Base-by-base conservation (phyloP, 2,113 vertebrate species). In the Regulus satrapa region DNA sequence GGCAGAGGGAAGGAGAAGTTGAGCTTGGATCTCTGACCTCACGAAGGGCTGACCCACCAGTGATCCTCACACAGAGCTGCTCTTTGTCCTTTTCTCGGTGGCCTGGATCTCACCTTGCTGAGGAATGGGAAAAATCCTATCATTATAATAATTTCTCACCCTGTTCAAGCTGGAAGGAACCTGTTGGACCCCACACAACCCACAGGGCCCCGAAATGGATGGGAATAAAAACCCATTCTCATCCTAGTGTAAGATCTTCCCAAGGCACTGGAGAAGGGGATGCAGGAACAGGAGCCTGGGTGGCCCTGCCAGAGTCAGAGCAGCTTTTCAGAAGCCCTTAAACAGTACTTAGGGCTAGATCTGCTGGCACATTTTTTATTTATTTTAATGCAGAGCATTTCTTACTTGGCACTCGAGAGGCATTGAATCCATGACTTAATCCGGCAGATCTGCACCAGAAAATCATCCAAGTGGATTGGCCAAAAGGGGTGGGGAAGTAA, bases 381-480 rank as follows among this genome's bases (percentile, higher is more conserved):
- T 72, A 43, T 89, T 89, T 91, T 59, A 78, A 51, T 32, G 62
- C 4, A 2, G 68, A 85, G 66, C 54, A 45, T 64, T 89, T 88
- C 23, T 92, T 91, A 78, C 87, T 94, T 93, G 91, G 91, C 92
- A 64, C 59, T 40, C 64, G 10, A 7, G 64, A 85, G 43, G 55
- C 54, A 55, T 77, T 54, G 63, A 49, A 94, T 83, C 88, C 76
- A 38, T 61, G 26, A 84, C 79, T 86, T 96, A 93, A 95, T 95
- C 82, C 10, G 0, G 20, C 58, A 82, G 80, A 79, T 95, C 79
- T 63, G 82, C 90, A 80, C 45, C 75, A 95, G 78, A 59, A 94
- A 92, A 83, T 84, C 85, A 95, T 23, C 79, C 61, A 63, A 80
- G 82, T 63, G 83, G 15, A 59, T 71, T 92, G 93, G 79, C 79